A percentile compares a stretch with the other conserved stretches of the same genome.
These are phyloP conservation scores for Catagonus wagneri DNA, from an alignment of 2,113 vertebrate species.

Conservation along the genomic window DNA sequence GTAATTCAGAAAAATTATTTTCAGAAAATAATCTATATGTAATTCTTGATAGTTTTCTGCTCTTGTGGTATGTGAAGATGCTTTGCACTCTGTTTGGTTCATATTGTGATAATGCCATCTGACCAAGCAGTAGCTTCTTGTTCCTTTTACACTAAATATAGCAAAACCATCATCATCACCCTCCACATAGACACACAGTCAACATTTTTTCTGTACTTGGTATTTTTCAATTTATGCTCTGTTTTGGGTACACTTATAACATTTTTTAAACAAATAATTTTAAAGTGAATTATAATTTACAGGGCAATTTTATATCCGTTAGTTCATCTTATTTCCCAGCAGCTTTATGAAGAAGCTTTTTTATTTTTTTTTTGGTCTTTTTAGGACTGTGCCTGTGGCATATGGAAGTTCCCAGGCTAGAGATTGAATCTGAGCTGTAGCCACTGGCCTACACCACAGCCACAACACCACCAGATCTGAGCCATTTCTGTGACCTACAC, in stretches of 20 bases:
- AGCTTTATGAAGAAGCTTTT: background rate
- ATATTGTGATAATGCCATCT: background rate
- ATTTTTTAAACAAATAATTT: slow-evolving; percentile 43
- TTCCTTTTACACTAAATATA: background rate
- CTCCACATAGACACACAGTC: background rate
- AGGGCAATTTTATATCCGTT: slow-evolving; percentile 8
- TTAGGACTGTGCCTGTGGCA: no score
- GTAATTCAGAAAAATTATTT: background rate
- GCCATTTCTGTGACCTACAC: no score
- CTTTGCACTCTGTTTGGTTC: background rate
- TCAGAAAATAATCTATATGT: slow-evolving; percentile 25
- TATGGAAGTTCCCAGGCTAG: no score
- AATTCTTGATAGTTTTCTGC: slow-evolving; percentile 49
- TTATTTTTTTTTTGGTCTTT: no score
- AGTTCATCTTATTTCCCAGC: slow-evolving; percentile 18
- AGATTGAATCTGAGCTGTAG: no score
- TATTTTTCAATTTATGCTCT: slow-evolving; percentile 39
- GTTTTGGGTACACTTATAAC: background rate
- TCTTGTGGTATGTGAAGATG: background rate
- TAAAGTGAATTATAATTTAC: slow-evolving; percentile 1
- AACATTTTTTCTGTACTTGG: slow-evolving; percentile 31
- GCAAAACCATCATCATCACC: background rate
- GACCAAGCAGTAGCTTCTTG: background rate
- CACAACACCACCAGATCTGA: no score
- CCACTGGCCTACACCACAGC: no score